These are phyloP conservation scores for Columba janthina DNA, from an alignment of 2,113 vertebrate genomes.

Conservation along the genomic window DNA sequence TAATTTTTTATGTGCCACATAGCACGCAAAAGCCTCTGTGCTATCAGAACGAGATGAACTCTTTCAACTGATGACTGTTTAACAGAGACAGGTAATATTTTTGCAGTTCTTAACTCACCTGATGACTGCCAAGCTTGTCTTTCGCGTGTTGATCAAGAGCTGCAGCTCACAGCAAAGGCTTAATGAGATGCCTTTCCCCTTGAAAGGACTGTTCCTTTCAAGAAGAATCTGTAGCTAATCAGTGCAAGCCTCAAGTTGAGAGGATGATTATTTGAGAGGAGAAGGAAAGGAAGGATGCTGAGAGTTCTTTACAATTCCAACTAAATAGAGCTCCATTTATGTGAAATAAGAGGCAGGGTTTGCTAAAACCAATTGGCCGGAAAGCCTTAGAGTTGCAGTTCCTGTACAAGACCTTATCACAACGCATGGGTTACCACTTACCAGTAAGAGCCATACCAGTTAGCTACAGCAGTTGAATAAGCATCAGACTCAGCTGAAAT, in stretches of 20 bases:
- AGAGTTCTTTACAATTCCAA: neutral
- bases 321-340: neutral
- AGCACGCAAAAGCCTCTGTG: neutral
- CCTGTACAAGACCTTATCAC: neutral
- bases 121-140: slow-evolving; percentile 22
- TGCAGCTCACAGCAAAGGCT: slow-evolving; percentile 49
- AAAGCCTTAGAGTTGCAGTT: neutral
- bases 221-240: slow-evolving; percentile 43
- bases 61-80: slow-evolving; percentile 32
- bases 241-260: slow-evolving; percentile 8
- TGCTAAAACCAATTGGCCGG: neutral
- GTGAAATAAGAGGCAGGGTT: neutral
- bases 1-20: slow-evolving; percentile 64
- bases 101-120: slow-evolving; percentile 44
- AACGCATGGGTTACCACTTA: neutral
- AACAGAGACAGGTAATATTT: slow-evolving; percentile 27
- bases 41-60: neutral
- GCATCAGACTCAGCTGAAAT: neutral
- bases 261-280: neutral
- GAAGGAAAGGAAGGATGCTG: neutral
- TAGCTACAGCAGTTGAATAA: neutral
- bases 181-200: slow-evolving; percentile 56
- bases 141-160: slow-evolving; percentile 35
- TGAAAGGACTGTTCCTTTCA: slow-evolving; percentile 33
- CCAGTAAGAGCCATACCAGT: neutral